phyloP scores from a whole-genome alignment of 2,888 invertebrate species.

The Phymatocera aterrima region DNA sequence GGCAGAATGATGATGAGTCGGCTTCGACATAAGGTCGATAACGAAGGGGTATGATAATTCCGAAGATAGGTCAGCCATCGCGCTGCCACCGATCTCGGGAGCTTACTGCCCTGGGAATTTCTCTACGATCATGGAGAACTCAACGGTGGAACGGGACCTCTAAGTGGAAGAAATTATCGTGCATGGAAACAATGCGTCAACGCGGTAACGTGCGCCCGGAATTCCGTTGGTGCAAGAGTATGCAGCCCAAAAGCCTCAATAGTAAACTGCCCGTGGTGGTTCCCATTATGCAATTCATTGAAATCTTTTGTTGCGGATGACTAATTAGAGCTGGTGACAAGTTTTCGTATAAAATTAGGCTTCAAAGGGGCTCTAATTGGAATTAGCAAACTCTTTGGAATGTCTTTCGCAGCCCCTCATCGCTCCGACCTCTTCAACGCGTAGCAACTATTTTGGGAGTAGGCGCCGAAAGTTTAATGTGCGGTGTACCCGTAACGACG shows the following conservation, averaged over 20 bases:
- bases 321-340: background rate
- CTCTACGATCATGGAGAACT: background rate
- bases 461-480: no score
- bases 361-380: no score
- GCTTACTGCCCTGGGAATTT: background rate
- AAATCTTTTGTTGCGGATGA: background rate
- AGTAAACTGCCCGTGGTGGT: conserved; percentile 1
- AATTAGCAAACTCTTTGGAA: no score
- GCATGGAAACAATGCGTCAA: background rate
- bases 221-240: conserved; percentile 5
- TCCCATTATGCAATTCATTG: background rate
- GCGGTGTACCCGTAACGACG: background rate
- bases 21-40: background rate
- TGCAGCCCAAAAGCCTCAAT: conserved; percentile 4
- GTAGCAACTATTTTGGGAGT: no score
- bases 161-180: background rate
- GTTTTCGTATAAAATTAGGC: no score
- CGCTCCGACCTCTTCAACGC: no score
- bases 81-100: background rate
- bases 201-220: conserved; percentile 2
- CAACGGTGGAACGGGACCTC: background rate
- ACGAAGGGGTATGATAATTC: background rate
- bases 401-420: no score
- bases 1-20: background rate
- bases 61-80: background rate